A percentile compares a stretch with the other conserved stretches of the same genome.
These are phyloP conservation scores for Chloropsis cyanopogon DNA, from an alignment of 2,113 vertebrate genomes.

Conservation along the genomic window DNA sequence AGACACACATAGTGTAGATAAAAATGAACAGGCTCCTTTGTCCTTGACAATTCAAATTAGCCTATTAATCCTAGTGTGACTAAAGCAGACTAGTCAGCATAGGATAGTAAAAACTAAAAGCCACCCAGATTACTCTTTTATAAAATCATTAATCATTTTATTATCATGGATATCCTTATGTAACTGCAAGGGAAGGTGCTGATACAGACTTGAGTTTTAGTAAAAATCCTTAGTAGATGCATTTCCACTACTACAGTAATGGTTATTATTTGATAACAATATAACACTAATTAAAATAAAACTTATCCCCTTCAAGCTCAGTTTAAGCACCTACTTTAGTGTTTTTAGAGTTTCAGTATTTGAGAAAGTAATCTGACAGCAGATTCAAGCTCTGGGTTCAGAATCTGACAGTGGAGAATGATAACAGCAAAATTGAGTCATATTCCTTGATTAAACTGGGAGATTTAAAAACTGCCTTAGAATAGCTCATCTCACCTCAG, in stretches of 20 bases:
- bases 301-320: neutral
- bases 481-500: neutral
- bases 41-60: neutral
- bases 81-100: neutral
- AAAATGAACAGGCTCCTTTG: neutral
- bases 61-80: neutral
- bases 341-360: neutral
- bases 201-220: neutral
- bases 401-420: neutral
- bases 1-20: neutral
- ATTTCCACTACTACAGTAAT: neutral
- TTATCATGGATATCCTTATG: neutral
- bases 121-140: neutral
- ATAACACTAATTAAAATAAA: neutral
- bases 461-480: neutral
- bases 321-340: neutral
- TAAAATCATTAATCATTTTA: neutral
- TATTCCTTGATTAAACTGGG: neutral
- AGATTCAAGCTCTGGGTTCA: neutral
- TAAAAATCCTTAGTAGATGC: neutral
- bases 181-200: neutral
- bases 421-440: neutral
- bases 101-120: neutral
- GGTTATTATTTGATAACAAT: neutral
- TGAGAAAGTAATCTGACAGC: neutral